Base-by-base conservation (phyloP, 2,797 vertebrate species). In the Tenualosa ilisha region DNA sequence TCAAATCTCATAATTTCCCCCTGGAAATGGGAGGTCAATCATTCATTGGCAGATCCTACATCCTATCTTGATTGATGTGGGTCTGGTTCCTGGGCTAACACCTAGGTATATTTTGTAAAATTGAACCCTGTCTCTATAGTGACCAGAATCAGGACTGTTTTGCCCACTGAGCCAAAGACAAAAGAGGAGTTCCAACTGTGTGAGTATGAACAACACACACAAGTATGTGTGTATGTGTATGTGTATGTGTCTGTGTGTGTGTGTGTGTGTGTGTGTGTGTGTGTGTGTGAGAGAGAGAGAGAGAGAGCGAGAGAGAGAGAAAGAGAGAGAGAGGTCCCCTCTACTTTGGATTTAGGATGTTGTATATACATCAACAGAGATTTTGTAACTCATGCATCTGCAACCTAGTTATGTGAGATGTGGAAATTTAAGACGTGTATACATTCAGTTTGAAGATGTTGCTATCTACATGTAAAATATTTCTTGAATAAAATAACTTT, bases 161-260 rank as follows among this genome's bases (percentile, higher is more conserved):
- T n/a, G 12, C 46, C n/a, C 9, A 2, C 20, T 53, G 81, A 82
- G 81, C 81, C 43, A n/a, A 82, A 82, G 81, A 82, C 81, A n/a
- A 82, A 46, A 50, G 81, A 26, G 81, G 81, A 82, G 7, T 53
- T 82, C 49, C 11, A 24, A 40, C 11, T 49, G 12, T 49, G 81
- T 82, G 22, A 82, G 81, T 53, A 46, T 22, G 12, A 2, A 53
- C 20, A 59, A n/a, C 3, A 59, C 81, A 81, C 40, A 3, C 81
- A 31, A 31, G 24, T n/a, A 40, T 87, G 22, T 56, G 72, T 75
- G 81, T 63, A 84, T 68, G 68, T 2, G 24, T 86, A n/a, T 63
- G 20, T 86, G 82, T 89, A 22, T 65, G 37, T 75, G 68, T 83
- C 49, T 88, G n/a, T 82, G 3, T 91, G 37, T 82, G 0, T 65